Evolutionary conservation across 2,888 invertebrate genomes (phyloP).

Genomic region (Torymus aiolomorphi): DNA sequence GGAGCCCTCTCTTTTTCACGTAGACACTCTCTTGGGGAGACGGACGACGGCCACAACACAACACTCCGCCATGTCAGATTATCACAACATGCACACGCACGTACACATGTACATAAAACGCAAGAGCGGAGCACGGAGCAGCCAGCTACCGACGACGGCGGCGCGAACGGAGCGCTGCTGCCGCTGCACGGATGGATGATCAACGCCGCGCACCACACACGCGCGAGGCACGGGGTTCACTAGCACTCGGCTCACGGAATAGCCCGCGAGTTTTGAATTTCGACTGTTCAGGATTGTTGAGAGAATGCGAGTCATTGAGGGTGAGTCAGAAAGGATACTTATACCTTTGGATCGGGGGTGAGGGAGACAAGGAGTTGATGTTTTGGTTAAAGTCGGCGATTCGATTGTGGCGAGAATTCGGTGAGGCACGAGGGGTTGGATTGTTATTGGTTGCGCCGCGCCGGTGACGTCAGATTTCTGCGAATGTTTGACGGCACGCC

Average conservation of each 20-base stretch:
- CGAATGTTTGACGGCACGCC: background rate
- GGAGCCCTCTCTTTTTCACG: background rate
- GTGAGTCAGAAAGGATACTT: too few species aligned
- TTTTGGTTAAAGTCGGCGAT: too few species aligned
- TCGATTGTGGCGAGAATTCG: too few species aligned
- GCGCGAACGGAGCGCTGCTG: too few species aligned
- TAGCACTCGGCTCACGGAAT: constrained; percentile 75
- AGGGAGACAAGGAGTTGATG: too few species aligned
- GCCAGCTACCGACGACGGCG: background rate
- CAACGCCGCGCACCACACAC: background rate
- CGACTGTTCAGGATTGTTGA: too few species aligned
- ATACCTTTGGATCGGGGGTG: too few species aligned
- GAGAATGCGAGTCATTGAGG: background rate
- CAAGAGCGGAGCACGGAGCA: background rate
- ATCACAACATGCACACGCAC: constrained; percentile 79
- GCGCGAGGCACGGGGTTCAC: constrained; percentile 76
- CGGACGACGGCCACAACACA: constrained; percentile 79
- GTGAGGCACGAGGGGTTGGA: too few species aligned
- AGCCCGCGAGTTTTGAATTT: constrained; percentile 65
- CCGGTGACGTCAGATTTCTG: too few species aligned
- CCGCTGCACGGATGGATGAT: too few species aligned
- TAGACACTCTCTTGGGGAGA: constrained; percentile 65
- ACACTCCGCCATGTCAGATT: constrained; percentile 83
- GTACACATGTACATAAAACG: background rate
- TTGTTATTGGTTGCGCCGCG: too few species aligned